Percentiles rank a stretch among this genome's conserved stretches.
phyloP scores from a whole-genome alignment of 2,113 vertebrate genomes.

The Saccopteryx leptura region DNA sequence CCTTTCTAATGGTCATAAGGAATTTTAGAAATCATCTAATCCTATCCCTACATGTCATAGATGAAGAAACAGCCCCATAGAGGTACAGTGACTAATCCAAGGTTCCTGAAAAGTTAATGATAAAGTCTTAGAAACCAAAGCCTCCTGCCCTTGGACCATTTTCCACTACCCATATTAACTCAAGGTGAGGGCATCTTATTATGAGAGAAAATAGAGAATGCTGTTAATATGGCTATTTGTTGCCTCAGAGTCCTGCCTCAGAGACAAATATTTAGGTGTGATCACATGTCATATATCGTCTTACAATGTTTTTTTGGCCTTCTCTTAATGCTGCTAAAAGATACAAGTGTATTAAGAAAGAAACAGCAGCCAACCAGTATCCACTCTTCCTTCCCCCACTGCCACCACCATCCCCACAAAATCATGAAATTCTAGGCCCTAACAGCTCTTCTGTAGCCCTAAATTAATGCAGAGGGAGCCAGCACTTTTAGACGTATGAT shows the following conservation, averaged over 20 bases:
- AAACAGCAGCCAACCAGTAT: not conserved
- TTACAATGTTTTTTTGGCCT: not conserved
- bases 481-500: not conserved
- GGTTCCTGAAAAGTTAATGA: not conserved
- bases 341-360: not conserved
- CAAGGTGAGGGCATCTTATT: not conserved
- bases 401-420: not conserved
- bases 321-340: slow-evolving; percentile 27
- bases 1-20: not conserved
- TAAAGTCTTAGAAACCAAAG: slow-evolving; percentile 18
- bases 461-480: not conserved
- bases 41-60: not conserved
- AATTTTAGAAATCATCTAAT: slow-evolving; percentile 43
- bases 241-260: not conserved
- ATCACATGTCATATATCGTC: not conserved
- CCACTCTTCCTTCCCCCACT: not conserved
- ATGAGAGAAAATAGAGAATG: not conserved
- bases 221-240: not conserved
- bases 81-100: not conserved
- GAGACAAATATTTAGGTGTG: not conserved
- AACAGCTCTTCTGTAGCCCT: not conserved
- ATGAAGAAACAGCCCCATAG: not conserved
- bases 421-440: not conserved
- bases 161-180: slow-evolving; percentile 10
- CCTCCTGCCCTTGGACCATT: not conserved